Evolutionary conservation across 2,797 vertebrate species (phyloP).

Genomic region (Clarias pachynema): DNA sequence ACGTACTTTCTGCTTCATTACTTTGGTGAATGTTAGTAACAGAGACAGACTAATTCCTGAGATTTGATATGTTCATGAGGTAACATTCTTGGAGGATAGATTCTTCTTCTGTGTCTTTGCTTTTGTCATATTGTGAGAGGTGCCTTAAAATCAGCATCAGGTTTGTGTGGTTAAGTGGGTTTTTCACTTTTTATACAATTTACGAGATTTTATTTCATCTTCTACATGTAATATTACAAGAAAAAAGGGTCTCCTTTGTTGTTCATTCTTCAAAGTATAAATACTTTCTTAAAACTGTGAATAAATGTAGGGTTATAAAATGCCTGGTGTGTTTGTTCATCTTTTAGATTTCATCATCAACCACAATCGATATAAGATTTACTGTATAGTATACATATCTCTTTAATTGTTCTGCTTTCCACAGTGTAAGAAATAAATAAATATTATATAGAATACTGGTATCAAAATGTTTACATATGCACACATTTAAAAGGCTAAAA

Average conservation of each 20-base stretch:
- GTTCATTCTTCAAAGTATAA: slow-evolving; percentile 11
- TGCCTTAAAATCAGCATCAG: slow-evolving; percentile 7
- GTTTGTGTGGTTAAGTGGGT: background rate
- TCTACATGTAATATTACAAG: background rate
- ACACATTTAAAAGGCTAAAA: slow-evolving; percentile 22
- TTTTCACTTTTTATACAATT: background rate
- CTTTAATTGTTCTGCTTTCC: slow-evolving; percentile 29
- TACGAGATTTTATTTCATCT: background rate
- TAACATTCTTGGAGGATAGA: no score
- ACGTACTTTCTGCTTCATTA: background rate
- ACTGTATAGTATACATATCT: background rate
- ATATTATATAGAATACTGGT: slow-evolving; percentile 24
- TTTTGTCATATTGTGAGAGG: slow-evolving; percentile 22
- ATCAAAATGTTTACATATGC: slow-evolving; percentile 29
- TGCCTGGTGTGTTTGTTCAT: slow-evolving; percentile 1
- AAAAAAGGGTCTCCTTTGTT: background rate
- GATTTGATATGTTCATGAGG: no score
- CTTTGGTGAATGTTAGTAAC: background rate
- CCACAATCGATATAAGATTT: background rate
- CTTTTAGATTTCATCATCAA: background rate
- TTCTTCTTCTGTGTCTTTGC: slow-evolving; percentile 9
- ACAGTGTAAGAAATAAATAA: slow-evolving; percentile 38
- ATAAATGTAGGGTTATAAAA: slow-evolving; percentile 24
- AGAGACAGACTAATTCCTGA: background rate
- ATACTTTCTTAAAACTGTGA: slow-evolving; percentile 28